phyloP scores from a whole-genome alignment of 2,797 vertebrate genomes.

The Podarcis lilfordi region DNA sequence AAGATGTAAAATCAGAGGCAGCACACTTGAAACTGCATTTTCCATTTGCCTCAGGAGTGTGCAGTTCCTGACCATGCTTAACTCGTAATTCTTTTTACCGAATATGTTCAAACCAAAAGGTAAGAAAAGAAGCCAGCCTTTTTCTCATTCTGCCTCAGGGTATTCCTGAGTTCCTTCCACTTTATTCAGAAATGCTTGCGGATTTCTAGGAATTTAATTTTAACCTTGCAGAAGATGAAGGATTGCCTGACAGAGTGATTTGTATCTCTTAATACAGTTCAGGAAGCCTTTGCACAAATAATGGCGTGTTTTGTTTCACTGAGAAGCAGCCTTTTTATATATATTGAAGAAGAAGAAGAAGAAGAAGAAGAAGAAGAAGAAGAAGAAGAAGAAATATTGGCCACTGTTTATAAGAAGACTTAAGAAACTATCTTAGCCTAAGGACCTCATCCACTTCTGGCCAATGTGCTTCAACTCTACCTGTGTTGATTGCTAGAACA shows the following conservation, averaged over 20 bases:
- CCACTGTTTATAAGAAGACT: background rate
- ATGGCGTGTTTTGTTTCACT: conserved; percentile 9
- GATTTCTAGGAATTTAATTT: conserved; percentile 31
- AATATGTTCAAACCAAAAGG: conserved; percentile 30
- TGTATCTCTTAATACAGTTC: conserved; percentile 5
- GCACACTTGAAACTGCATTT: background rate
- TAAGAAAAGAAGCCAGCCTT: background rate
- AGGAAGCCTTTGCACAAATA: background rate
- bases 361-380: too few species aligned
- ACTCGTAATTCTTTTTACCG: background rate
- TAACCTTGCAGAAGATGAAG: conserved; percentile 31
- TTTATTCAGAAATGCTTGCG: conserved; percentile 2
- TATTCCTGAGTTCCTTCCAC: conserved; percentile 1
- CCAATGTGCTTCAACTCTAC: too few species aligned
- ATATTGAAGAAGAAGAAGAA: too few species aligned
- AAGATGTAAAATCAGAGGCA: background rate
- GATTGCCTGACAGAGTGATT: conserved; percentile 10
- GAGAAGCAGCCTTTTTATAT: background rate
- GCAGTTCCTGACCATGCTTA: background rate
- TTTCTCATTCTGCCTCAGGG: background rate
- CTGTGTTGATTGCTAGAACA: too few species aligned
- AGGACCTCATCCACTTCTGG: too few species aligned
- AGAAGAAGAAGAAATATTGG: background rate
- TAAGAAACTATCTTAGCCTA: too few species aligned
- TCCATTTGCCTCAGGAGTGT: conserved; percentile 2